Evolutionary conservation across 2,888 invertebrate genomes (phyloP), one percentile per base, ranked within the genome.

Genomic region (Sympetrum striolatum): DNA sequence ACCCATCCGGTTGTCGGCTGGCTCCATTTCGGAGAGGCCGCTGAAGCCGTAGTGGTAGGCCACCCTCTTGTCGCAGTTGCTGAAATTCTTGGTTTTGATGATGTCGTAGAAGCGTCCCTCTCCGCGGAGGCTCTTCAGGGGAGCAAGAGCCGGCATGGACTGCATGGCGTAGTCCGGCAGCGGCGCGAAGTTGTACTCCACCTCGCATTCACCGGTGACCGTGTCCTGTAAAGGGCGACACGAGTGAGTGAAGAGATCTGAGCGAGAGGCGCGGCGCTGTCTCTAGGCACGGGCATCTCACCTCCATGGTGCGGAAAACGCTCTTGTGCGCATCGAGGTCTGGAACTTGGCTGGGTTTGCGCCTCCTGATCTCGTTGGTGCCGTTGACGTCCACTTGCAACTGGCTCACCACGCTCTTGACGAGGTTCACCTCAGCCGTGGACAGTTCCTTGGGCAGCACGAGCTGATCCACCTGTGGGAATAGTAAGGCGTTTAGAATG

Each of bases 121-220:
- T 1, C 91, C 92, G 8, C 91, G 92, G 8, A 95, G 93, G 44
- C 96, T 93, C 2, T 94, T 94, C 86, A 94, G 91, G 8, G 95
- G 95, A 64, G 94, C 94, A 92, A 96, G 94, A 91, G 95, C 93
- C 0, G 96, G 95, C n/a, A 95, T 93, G 90, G 94, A 94, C 90
- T 95, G 94, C 81, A 95, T 93, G 93, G 95, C 94, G 92, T 95
- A 95, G 39, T 95, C 94, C 8, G 95, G 94, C 90, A 96, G 93
- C 14, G 95, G 95, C 18, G 95, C 95, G 80, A 97, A 95, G 82
- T 96, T 95, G 93, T 97, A 97, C n/a, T 95, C 92, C n/a, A 96
- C 96, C 91, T 96, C 96, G 92, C 96, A 96, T 93, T 95, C 95
- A 86, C 97, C 97, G 82, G 96, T 95, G 37, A 97, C 95, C 64